These are phyloP conservation scores for Papilio glaucus DNA, from an alignment of 1,140 invertebrate genomes.

Conservation along the genomic window DNA sequence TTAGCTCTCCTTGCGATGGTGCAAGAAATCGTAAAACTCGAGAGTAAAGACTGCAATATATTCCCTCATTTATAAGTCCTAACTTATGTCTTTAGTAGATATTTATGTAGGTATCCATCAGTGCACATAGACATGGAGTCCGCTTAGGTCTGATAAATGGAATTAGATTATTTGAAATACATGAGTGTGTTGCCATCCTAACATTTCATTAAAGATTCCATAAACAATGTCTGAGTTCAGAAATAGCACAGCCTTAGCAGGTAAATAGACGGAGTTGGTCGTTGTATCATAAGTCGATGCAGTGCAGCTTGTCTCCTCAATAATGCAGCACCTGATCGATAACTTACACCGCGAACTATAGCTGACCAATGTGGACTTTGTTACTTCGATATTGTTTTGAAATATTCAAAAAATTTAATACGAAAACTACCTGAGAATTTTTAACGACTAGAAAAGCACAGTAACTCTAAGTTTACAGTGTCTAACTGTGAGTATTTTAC, in stretches of 20 bases:
- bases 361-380: conserved; percentile 44
- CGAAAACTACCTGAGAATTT: no score
- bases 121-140: no score
- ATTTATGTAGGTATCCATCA: no score
- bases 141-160: no score
- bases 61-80: no score
- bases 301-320: conserved; percentile 57
- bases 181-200: conserved; percentile 43
- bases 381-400: conserved; percentile 2
- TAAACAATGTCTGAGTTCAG: conserved; percentile 69
- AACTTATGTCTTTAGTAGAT: no score
- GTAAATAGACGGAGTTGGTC: conserved; percentile 58
- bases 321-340: conserved; percentile 73
- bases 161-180: not conserved
- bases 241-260: conserved; percentile 60
- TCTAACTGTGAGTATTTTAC: not conserved
- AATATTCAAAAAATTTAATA: not conserved
- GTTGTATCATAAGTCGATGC: conserved; percentile 49
- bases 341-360: conserved; percentile 46
- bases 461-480: not conserved
- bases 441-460: no score
- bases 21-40: no score
- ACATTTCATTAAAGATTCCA: conserved; percentile 67
- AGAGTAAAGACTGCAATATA: no score
- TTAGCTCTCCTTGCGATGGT: no score